Base-by-base conservation (phyloP, 2,113 vertebrate genomes). In the Xiphias gladius region DNA sequence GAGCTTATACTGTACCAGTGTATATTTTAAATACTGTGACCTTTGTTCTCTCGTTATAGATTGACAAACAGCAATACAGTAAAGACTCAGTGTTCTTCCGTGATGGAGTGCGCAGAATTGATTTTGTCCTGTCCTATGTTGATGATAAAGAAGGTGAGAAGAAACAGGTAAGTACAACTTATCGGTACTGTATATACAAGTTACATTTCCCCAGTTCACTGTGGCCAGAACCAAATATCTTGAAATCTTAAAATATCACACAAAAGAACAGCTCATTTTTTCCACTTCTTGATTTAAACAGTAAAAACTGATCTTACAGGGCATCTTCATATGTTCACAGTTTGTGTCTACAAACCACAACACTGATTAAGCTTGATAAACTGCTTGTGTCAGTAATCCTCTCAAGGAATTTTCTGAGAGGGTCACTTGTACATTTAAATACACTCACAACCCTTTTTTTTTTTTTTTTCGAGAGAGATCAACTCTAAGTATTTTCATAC, bases 51-150 rank as follows among this genome's bases (percentile, higher is more conserved):
- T 86, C 4, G 0, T 85, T 62, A 20, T 64, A 94, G 93, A 89
- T 94, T 62, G 82, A 91, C 83, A 94, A 90, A 88, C 85, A 92
- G 9, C 84, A 91, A 22, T 80, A 92, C 0, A 93, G 93, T 32
- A 98, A 96, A 91, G 97, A 98, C 91, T 99, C 97, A 0, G 93
- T 99, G 86, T 99, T 96, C 95, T 99, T 99, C 94, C 93, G 96
- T 68, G 98, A 99, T 7, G 98, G 98, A 41, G 24, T 94, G 62
- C 96, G 98, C 58, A 95, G 96, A 88, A 97, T 99, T 46, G 98
- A 99, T 91, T 99, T 98, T 85, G 96, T 99, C 68, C 95, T 99
- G 41, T 97, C 98, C 19, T 99, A 98, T 74, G 92, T 96, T 50
- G 98, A 99, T 0, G 97, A 99, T 41, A 97, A 97, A 90, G 97